These are phyloP conservation scores for Thymelicus acteon DNA, from an alignment of 2,888 invertebrate genomes.

Conservation along the genomic window DNA sequence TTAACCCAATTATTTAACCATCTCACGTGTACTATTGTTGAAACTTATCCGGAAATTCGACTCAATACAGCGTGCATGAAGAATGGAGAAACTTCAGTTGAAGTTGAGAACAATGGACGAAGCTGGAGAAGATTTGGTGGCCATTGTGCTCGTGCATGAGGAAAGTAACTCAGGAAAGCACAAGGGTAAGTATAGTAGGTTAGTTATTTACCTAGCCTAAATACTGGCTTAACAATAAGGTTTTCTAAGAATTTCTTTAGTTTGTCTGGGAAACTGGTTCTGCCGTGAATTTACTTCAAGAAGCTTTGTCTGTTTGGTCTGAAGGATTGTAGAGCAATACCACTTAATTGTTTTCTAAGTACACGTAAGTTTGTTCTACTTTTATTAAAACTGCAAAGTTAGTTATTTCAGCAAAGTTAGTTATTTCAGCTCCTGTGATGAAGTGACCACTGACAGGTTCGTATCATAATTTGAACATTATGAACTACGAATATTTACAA, in stretches of 20 bases:
- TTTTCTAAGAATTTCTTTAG: neutral
- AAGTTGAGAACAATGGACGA: conserved; percentile 1
- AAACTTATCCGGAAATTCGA: conserved; percentile 11
- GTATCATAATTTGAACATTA: too few relatives aligned
- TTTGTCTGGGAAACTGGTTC: neutral
- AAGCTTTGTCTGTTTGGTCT: neutral
- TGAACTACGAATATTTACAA: too few relatives aligned
- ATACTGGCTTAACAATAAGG: neutral
- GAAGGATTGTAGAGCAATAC: neutral
- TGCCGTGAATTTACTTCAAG: neutral
- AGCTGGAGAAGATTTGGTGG: conserved; percentile 10
- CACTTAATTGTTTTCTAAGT: too few relatives aligned
- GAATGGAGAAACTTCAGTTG: conserved; percentile 16
- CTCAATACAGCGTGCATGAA: conserved; percentile 10
- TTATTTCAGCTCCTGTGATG: too few relatives aligned
- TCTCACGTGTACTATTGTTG: conserved; percentile 9
- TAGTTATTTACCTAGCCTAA: conserved; percentile 8
- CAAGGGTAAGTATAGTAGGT: conserved; percentile 11
- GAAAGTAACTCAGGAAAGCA: conserved; percentile 11
- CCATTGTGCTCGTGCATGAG: neutral
- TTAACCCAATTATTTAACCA: conserved; percentile 14
- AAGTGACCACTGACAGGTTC: too few relatives aligned
- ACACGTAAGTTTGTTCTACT: too few relatives aligned
- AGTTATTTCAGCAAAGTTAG: too few relatives aligned
- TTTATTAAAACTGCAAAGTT: too few relatives aligned